These are phyloP conservation scores for Leptopterna dolabrata DNA, from an alignment of 2,888 invertebrate genomes.

Conservation along the genomic window DNA sequence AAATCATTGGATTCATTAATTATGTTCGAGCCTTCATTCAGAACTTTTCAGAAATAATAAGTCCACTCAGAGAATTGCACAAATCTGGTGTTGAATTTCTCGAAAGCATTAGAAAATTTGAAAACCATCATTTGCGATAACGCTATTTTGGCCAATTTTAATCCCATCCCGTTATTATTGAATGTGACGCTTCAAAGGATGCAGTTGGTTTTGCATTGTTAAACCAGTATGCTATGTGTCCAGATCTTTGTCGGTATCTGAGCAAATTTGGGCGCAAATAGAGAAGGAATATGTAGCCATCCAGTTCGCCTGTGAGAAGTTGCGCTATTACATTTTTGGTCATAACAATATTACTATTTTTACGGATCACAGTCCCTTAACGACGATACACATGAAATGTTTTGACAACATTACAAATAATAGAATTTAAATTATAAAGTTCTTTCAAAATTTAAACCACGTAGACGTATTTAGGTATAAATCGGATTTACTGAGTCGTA, in stretches of 20 bases:
- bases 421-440: neutral
- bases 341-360: neutral
- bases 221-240: neutral
- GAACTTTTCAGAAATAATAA: slow-evolving; percentile 26
- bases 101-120: neutral
- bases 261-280: neutral
- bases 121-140: neutral
- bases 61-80: neutral
- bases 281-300: neutral
- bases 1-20: slow-evolving; percentile 9
- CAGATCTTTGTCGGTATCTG: neutral
- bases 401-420: neutral
- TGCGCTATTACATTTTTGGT: neutral
- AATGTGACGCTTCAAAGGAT: slow-evolving; percentile 25
- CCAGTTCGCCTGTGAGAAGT: neutral
- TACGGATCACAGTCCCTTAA: neutral
- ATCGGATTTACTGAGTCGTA: neutral
- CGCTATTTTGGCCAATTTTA: neutral
- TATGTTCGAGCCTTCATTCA: slow-evolving; percentile 18
- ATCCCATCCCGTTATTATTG: neutral
- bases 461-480: neutral
- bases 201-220: neutral
- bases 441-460: neutral
- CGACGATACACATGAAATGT: neutral
- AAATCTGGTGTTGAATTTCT: neutral